Evolutionary conservation across 2,113 vertebrate species (phyloP), one percentile per base, ranked within the genome.

Genomic region (Ammospiza nelsoni): DNA sequence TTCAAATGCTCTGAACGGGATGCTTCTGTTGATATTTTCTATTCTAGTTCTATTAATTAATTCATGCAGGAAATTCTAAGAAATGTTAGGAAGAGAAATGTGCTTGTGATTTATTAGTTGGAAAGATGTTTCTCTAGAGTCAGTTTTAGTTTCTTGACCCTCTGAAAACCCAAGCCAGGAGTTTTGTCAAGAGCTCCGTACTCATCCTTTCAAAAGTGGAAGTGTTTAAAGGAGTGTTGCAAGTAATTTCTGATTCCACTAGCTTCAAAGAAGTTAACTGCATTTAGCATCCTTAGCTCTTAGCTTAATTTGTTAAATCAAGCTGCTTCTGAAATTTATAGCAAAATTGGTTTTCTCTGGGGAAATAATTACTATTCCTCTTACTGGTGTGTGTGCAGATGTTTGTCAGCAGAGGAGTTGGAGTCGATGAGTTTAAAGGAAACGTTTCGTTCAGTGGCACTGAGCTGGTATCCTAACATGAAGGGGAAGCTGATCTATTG

Each of bases 281-380:
- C 93, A 51, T 87, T 97, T 96, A 87, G 81, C 92, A 63, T 94
- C 94, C 78, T 95, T 94, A 95, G 55, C 49, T 94, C 37, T 95
- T 68, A 51, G 94, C 78, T 97, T 94, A 96, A 96, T 97, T 96
- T 97, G 89, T 95, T 94, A 96, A 97, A 97, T 97, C 44, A 20
- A 87, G 78, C 90, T 96, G 73, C 68, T 97, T 97, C 95, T 95
- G 78, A 97, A 98, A 97, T 95, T 88, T 97, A 94, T 90, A 95
- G 85, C 75, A 87, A 96, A 96, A 95, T 96, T 97, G 95, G 95
- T 97, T 78, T 97, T 97, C 95, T 97, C 94, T 73, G 21, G 96
- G 94, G 96, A 97, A 98, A 97, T 95, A 92, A 97, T 98, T 97
- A 96, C 90, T 75, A 71, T 97, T 95, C 76, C 84, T 96, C 71